These are phyloP conservation scores for Gambusia affinis DNA, from an alignment of 2,113 vertebrate species.

Conservation along the genomic window DNA sequence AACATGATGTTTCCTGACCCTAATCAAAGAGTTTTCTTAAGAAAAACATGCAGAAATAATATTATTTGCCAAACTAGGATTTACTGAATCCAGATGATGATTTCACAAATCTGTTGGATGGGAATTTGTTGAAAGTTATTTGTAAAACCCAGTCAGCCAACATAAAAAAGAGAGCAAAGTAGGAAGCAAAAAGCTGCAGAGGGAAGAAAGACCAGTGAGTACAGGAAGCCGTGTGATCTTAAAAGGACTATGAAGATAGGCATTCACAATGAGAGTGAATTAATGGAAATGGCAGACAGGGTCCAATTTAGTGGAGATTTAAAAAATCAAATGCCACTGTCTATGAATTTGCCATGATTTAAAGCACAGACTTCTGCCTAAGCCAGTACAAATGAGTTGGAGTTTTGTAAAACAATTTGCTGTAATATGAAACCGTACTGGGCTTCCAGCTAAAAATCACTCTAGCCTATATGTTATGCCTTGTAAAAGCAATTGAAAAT, in stretches of 20 bases:
- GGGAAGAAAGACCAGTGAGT: slow-evolving; percentile 6
- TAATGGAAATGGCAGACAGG: slow-evolving; percentile 45
- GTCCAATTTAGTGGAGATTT: slow-evolving; percentile 56
- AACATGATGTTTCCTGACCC: not conserved
- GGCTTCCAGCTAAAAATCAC: slow-evolving; percentile 26
- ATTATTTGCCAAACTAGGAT: slow-evolving; percentile 29
- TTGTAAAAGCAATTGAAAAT: slow-evolving; percentile 21
- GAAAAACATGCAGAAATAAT: slow-evolving; percentile 24
- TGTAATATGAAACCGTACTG: slow-evolving; percentile 16
- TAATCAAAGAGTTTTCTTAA: slow-evolving; percentile 11
- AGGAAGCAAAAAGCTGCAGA: slow-evolving; percentile 17
- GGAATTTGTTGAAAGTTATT: not conserved
- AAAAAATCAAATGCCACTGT: slow-evolving; percentile 62
- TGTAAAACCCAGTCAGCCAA: slow-evolving; percentile 22
- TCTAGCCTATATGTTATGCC: slow-evolving; percentile 18
- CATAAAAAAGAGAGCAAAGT: slow-evolving; percentile 2
- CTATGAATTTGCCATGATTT: slow-evolving; percentile 59
- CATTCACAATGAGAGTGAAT: slow-evolving; percentile 42
- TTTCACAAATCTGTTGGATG: slow-evolving; percentile 37
- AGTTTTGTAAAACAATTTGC: slow-evolving; percentile 44
- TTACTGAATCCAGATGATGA: slow-evolving; percentile 3
- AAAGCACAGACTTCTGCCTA: slow-evolving; percentile 30
- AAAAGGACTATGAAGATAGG: slow-evolving; percentile 52
- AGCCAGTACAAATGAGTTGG: slow-evolving; percentile 18
- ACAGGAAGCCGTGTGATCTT: slow-evolving; percentile 25